Percentiles rank a stretch among this genome's conserved stretches.
phyloP scores from a whole-genome alignment of 2,888 invertebrate genomes.

The Alentia gelatinosa region DNA sequence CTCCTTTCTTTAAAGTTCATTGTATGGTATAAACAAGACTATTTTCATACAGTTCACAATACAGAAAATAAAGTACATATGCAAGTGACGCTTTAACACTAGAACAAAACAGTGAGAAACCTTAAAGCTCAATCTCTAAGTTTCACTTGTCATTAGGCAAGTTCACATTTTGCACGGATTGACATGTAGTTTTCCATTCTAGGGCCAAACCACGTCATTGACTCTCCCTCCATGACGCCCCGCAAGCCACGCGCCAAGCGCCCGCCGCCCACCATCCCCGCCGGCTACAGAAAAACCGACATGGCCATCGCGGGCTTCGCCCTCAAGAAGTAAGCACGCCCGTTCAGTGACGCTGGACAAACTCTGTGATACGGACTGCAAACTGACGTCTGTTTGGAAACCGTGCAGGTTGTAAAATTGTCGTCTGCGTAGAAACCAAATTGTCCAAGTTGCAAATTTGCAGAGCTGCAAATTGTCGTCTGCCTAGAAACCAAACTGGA shows the following conservation, averaged over 20 bases:
- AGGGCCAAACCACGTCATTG: not conserved
- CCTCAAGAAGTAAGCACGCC: not conserved
- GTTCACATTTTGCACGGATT: no score
- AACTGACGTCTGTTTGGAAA: not conserved
- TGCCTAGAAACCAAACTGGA: not conserved
- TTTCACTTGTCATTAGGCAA: no score
- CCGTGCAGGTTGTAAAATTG: no score
- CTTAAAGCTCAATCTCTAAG: no score
- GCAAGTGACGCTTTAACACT: no score
- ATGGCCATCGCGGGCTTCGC: constrained; percentile 27
- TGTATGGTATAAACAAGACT: no score
- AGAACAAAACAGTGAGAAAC: no score
- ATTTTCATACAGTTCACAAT: no score
- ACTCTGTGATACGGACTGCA: constrained; percentile 1
- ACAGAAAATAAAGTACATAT: no score
- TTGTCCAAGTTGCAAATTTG: not conserved
- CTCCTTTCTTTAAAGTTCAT: no score
- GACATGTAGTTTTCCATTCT: not conserved
- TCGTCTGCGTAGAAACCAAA: not conserved
- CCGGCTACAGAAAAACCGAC: constrained; percentile 23
- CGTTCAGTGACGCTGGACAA: not conserved
- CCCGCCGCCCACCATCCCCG: constrained; percentile 25
- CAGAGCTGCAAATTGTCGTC: not conserved
- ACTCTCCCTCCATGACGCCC: not conserved
- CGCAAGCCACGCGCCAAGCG: not conserved